Conservation (phyloP, 2,888 invertebrate species). For the Drosophila putrida region DNA sequence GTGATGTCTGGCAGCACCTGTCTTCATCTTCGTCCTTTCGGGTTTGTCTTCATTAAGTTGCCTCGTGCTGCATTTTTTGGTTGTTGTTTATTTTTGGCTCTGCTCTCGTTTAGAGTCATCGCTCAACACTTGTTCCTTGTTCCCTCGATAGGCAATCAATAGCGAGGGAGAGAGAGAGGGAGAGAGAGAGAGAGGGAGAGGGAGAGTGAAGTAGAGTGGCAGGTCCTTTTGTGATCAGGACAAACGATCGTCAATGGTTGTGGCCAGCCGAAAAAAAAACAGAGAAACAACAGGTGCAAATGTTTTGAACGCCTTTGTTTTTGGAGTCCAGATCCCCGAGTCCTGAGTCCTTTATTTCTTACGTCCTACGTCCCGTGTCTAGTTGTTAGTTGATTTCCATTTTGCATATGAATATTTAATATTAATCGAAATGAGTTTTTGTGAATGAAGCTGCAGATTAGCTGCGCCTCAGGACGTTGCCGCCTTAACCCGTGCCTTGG, state of each 20-base stretch:
- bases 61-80: constrained; percentile 15
- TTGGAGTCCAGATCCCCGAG: not conserved
- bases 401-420: constrained; percentile 40
- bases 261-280: not conserved
- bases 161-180: constrained; percentile 14
- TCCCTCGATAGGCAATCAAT: constrained; percentile 66
- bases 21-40: constrained; percentile 41
- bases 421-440: constrained; percentile 32
- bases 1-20: constrained; percentile 57
- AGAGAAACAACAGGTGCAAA: constrained; percentile 73
- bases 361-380: not conserved
- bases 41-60: constrained; percentile 60
- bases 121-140: constrained; percentile 31
- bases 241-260: constrained; percentile 43
- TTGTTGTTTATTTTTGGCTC: constrained; percentile 19
- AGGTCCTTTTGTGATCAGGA: constrained; percentile 36
- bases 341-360: constrained; percentile 5
- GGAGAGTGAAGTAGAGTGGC: not conserved
- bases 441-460: constrained; percentile 21
- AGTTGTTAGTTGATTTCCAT: constrained; percentile 11
- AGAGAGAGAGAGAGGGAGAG: not conserved
- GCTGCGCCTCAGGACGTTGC: constrained; percentile 13
- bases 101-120: constrained; percentile 47
- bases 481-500: constrained; percentile 14
- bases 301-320: constrained; percentile 13